phyloP scores from a whole-genome alignment of 2,888 invertebrate species.

The Troilus luridus region DNA sequence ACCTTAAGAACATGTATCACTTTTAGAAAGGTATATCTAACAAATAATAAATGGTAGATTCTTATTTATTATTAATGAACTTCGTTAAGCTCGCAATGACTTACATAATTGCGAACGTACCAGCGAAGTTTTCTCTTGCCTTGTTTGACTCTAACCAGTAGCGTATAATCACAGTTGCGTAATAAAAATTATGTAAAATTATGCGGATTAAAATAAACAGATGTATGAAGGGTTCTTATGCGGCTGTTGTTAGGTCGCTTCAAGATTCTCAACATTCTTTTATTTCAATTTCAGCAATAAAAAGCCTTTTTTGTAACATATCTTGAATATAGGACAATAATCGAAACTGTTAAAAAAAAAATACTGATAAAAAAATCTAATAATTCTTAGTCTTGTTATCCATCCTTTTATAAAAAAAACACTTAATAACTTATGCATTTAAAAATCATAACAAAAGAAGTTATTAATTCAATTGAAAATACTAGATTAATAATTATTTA shows the following conservation, averaged over 20 bases:
- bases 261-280: not conserved
- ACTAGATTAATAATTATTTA: too few relatives aligned
- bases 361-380: too few relatives aligned
- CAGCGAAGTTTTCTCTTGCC: constrained; percentile 5
- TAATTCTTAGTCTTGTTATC: too few relatives aligned
- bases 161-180: not conserved
- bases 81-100: not conserved
- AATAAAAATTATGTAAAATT: constrained; percentile 31
- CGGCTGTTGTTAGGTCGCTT: not conserved
- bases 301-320: too few relatives aligned
- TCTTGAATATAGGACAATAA: too few relatives aligned
- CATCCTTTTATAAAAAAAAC: too few relatives aligned
- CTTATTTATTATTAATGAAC: not conserved
- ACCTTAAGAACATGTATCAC: not conserved
- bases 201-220: constrained; percentile 10
- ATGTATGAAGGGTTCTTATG: not conserved
- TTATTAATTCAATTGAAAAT: too few relatives aligned
- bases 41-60: not conserved
- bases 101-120: not conserved
- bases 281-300: too few relatives aligned
- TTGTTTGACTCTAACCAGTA: not conserved
- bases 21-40: not conserved
- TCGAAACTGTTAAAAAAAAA: too few relatives aligned
- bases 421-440: too few relatives aligned
- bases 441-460: too few relatives aligned